These are phyloP conservation scores for Acholoe squamosa DNA, from an alignment of 2,888 invertebrate species.

Conservation along the genomic window DNA sequence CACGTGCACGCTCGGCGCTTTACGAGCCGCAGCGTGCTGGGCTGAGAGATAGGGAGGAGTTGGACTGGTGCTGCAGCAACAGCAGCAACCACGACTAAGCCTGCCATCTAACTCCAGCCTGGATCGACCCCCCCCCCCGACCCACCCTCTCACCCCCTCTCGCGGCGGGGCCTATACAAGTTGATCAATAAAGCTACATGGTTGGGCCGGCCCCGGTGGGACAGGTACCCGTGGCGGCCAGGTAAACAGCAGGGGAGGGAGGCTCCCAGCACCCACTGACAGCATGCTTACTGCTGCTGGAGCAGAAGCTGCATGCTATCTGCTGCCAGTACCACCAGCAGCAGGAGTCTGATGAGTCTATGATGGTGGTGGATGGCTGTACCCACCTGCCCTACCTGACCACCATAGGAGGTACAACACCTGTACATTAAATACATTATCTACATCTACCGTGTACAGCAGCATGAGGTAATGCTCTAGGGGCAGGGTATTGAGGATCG, in stretches of 20 bases:
- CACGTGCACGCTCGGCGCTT: neutral
- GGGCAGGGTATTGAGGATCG: too few relatives aligned
- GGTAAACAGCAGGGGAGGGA: neutral
- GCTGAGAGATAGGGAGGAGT: slow-evolving; percentile 11
- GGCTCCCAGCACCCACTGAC: slow-evolving; percentile 22
- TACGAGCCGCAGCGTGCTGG: slow-evolving; percentile 29
- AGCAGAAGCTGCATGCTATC: neutral
- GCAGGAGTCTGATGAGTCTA: neutral
- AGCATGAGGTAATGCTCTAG: too few relatives aligned
- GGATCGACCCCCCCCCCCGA: neutral
- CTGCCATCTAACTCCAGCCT: slow-evolving; percentile 39
- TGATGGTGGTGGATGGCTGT: neutral
- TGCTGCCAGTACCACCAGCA: neutral
- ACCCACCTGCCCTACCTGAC: neutral
- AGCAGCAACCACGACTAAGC: neutral
- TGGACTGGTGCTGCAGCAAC: neutral
- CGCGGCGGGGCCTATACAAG: slow-evolving; percentile 39
- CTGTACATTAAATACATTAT: too few relatives aligned
- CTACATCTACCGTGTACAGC: too few relatives aligned
- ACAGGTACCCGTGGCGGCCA: slow-evolving; percentile 32
- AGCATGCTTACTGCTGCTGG: neutral
- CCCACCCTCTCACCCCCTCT: neutral
- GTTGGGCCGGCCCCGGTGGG: slow-evolving; percentile 42
- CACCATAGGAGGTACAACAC: too few relatives aligned
- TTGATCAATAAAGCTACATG: slow-evolving; percentile 40